These are phyloP conservation scores for Bolborhynchus lineola DNA, from an alignment of 2,113 vertebrate species.

Conservation along the genomic window DNA sequence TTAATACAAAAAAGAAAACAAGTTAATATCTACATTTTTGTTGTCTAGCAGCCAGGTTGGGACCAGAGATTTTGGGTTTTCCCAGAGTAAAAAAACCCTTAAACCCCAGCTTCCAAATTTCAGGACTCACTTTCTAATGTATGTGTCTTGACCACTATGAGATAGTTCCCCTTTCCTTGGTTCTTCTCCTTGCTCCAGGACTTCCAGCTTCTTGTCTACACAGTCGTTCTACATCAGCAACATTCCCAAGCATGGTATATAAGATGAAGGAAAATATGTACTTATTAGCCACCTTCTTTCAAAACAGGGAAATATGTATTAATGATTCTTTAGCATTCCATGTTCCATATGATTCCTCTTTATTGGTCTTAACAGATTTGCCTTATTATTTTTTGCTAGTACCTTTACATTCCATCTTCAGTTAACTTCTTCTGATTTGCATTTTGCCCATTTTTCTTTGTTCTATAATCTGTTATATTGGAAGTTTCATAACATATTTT, in stretches of 20 bases:
- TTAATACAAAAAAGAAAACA: not conserved
- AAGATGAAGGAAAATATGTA: not conserved
- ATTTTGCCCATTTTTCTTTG: not conserved
- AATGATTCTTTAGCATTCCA: not conserved
- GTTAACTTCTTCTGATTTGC: not conserved
- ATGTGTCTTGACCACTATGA: rapidly evolving
- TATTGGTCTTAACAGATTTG: not conserved
- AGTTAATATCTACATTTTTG: not conserved
- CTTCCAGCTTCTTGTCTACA: not conserved
- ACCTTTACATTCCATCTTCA: not conserved
- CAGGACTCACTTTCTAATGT: not conserved
- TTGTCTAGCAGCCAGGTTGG: not conserved
- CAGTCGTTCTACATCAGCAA: not conserved
- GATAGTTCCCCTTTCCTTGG: not conserved
- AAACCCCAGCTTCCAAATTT: not conserved
- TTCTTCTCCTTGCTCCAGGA: not conserved
- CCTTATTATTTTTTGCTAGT: not conserved
- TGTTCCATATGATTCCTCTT: not conserved
- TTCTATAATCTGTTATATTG: not conserved
- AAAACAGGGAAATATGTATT: not conserved
- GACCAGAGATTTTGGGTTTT: not conserved
- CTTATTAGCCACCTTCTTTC: not conserved
- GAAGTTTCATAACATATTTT: not conserved
- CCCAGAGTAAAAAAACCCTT: not conserved
- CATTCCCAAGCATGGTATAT: not conserved